Evolutionary conservation across 2,113 vertebrate genomes (phyloP).

Genomic region (Pyxicephalus adspersus): DNA sequence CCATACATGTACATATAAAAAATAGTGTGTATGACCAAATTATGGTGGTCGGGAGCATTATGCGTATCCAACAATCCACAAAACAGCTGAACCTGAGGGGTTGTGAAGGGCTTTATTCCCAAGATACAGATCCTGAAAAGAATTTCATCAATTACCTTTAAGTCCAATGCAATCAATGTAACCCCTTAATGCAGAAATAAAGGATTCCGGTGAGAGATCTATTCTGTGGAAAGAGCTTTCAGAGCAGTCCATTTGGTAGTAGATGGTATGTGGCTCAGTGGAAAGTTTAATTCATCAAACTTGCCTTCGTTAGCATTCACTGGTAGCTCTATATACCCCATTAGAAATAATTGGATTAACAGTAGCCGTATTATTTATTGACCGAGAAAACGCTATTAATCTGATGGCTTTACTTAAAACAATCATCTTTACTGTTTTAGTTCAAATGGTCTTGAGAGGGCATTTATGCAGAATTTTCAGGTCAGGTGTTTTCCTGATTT

Average conservation of each 20-base stretch:
- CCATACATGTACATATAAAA: neutral
- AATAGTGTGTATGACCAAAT: neutral
- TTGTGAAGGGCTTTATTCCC: constrained; percentile 34
- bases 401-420: neutral
- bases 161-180: constrained; percentile 53
- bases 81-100: constrained; percentile 14
- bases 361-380: neutral
- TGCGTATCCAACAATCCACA: neutral
- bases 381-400: neutral
- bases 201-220: constrained; percentile 37
- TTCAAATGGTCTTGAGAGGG: neutral
- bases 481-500: neutral
- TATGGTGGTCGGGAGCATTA: neutral
- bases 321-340: neutral
- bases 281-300: constrained; percentile 33
- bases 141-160: constrained; percentile 49
- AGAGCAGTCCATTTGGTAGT: constrained; percentile 16
- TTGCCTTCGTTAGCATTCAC: constrained; percentile 25
- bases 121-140: constrained; percentile 39
- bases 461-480: neutral
- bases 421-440: neutral
- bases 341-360: neutral
- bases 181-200: constrained; percentile 52
- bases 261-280: constrained; percentile 20
- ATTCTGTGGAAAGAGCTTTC: constrained; percentile 12